Conservation (phyloP, 2,113 vertebrate species). For the Rhinoptilus africanus region DNA sequence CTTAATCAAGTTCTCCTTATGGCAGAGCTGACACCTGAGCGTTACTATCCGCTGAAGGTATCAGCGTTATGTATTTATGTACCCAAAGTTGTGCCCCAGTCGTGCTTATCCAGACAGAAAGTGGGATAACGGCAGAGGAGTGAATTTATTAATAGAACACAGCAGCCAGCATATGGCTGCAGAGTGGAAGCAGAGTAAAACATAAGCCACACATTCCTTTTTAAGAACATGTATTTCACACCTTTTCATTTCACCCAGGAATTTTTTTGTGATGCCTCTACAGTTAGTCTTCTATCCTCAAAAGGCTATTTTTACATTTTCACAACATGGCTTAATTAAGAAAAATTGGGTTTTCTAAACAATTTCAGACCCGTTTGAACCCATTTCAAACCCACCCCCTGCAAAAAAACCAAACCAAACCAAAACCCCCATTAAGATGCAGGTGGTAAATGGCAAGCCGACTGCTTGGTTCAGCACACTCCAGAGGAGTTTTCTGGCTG, state of each 20-base stretch:
- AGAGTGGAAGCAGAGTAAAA: background rate
- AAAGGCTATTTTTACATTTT: background rate
- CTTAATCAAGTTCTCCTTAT: background rate
- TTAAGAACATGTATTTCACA: background rate
- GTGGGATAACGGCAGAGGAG: background rate
- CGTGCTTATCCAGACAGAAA: background rate
- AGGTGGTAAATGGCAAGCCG: background rate
- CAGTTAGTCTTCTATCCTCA: background rate
- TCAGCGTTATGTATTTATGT: background rate
- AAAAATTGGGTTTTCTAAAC: background rate
- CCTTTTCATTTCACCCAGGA: background rate
- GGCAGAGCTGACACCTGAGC: background rate
- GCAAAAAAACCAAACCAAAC: background rate
- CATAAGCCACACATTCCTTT: background rate
- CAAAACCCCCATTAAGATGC: background rate
- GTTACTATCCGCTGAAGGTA: background rate
- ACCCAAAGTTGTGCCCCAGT: background rate
- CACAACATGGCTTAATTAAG: background rate
- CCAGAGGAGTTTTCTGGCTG: background rate
- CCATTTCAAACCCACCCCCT: background rate
- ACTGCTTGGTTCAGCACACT: background rate
- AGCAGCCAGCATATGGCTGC: conserved; percentile 6
- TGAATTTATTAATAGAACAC: background rate
- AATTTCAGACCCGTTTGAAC: background rate
- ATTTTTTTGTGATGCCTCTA: background rate